Base-by-base conservation (phyloP, 2,797 vertebrate species). In the Tarsius wallacei region DNA sequence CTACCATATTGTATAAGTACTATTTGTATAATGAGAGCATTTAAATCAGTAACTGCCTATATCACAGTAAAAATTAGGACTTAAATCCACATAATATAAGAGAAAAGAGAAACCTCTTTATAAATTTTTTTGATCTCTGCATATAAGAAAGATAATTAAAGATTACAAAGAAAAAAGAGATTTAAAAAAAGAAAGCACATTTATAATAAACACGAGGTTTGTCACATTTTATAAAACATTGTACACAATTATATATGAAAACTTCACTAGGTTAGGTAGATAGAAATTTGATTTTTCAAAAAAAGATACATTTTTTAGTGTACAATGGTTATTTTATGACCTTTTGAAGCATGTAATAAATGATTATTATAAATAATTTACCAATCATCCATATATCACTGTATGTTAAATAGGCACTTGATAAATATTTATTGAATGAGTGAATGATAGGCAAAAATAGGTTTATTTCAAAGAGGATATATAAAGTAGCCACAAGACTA, bases 401-500 rank as follows among this genome's bases (percentile, higher is more conserved):
- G 57, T 82, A 70, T 68, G 31, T 83, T 93, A 82, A 91, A 68
- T 66, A 90, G 26, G 26, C 47, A 78, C 24, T 88, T 28, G 42
- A 26, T 92, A 93, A 95, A 83, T 96, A 88, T 86, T 95, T 94
- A 87, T 59, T 76, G 53, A 93, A 86, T 90, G 55, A 95, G 73
- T 90, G n/a, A 93, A 59, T 78, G 64, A 95, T 85, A 73, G 19
- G 17, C 83, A 73, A 57, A 88, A 76, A 61, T 76, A 19, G 13
- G 15, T 71, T 94, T 93, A 73, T 91, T 97, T 96, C 42, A 91
- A 91, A 68, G 33, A 77, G 16, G 14, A 83, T 83, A 63, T 89
- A 61, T 76, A 87, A 74, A 86, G 42, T 22, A 80, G 4, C 81
- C 80, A 87, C 28, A 87, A 92, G n/a, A 84, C 15, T 68, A 76